A percentile compares a stretch with the other conserved stretches of the same genome.
phyloP scores from a whole-genome alignment of 2,888 invertebrate genomes.

The Thereva nobilitata region DNA sequence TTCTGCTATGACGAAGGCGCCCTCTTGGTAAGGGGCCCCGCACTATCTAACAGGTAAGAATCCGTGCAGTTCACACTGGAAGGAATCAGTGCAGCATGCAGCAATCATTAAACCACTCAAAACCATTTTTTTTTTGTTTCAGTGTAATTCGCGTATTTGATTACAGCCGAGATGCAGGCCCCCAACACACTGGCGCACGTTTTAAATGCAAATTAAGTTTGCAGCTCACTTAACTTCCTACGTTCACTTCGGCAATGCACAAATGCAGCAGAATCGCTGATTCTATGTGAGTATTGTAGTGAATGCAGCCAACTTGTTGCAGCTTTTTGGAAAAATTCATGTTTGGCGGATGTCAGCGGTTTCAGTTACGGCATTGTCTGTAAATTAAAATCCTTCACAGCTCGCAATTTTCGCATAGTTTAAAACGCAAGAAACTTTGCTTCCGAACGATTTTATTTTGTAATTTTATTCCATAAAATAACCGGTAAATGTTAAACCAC shows the following conservation, averaged over 20 bases:
- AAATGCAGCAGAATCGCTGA: slow-evolving; percentile 1
- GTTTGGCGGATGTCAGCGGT: slow-evolving; percentile 33
- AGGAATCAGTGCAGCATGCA: slow-evolving; percentile 25
- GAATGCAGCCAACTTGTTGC: slow-evolving; percentile 23
- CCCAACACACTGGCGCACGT: slow-evolving; percentile 25
- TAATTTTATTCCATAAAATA: too few species aligned
- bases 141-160: slow-evolving; percentile 34
- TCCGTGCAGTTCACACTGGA: slow-evolving; percentile 24
- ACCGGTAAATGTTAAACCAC: too few species aligned
- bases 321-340: slow-evolving; percentile 34
- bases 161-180: slow-evolving; percentile 26
- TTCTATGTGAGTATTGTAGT: slow-evolving; percentile 1
- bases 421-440: too few species aligned
- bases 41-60: slow-evolving; percentile 14
- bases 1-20: slow-evolving; percentile 47
- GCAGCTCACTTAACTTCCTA: slow-evolving; percentile 35
- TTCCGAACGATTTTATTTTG: too few species aligned
- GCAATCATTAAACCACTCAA: slow-evolving; percentile 26
- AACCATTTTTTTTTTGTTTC: slow-evolving; percentile 31
- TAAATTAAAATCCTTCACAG: slow-evolving; percentile 4
- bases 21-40: background rate
- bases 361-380: slow-evolving; percentile 30
- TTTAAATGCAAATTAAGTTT: slow-evolving; percentile 34
- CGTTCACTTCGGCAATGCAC: background rate
- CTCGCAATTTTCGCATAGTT: too few species aligned